These are phyloP conservation scores for Neolamprologus falcicula DNA, from an alignment of 2,113 vertebrate species.

Conservation along the genomic window DNA sequence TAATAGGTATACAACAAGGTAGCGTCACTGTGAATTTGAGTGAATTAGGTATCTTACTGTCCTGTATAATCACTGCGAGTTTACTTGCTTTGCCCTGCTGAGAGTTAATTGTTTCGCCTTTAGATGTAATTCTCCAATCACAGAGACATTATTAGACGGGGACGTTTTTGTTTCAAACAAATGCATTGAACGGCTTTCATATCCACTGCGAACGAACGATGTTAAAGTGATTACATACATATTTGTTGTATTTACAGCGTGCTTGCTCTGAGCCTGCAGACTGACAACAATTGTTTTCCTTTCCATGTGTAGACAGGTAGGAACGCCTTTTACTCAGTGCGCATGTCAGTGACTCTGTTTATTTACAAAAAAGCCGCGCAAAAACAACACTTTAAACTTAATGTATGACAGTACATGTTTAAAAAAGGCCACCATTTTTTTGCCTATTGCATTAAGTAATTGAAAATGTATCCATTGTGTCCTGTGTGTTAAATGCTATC, in stretches of 20 bases:
- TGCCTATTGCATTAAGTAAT: not conserved
- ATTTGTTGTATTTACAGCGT: not conserved
- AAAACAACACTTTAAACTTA: not conserved
- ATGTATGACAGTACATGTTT: not conserved
- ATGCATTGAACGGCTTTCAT: not conserved
- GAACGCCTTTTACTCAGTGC: constrained; percentile 20
- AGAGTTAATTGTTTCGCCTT: not conserved
- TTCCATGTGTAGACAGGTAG: not conserved
- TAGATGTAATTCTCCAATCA: not conserved
- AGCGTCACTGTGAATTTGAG: not conserved
- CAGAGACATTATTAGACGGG: not conserved
- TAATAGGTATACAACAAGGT: not conserved
- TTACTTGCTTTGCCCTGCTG: not conserved
- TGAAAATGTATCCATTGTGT: not conserved
- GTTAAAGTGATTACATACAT: not conserved
- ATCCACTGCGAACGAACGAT: not conserved
- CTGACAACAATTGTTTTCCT: not conserved
- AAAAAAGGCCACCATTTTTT: not conserved
- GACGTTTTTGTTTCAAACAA: not conserved
- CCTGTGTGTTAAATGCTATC: not conserved
- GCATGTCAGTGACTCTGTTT: constrained; percentile 15
- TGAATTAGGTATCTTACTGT: not conserved
- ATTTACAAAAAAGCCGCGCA: not conserved
- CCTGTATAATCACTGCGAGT: not conserved
- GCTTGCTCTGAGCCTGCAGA: not conserved